Evolutionary conservation across 2,113 vertebrate species (phyloP).

Genomic region (Hypocryptadius cinnamomeus): DNA sequence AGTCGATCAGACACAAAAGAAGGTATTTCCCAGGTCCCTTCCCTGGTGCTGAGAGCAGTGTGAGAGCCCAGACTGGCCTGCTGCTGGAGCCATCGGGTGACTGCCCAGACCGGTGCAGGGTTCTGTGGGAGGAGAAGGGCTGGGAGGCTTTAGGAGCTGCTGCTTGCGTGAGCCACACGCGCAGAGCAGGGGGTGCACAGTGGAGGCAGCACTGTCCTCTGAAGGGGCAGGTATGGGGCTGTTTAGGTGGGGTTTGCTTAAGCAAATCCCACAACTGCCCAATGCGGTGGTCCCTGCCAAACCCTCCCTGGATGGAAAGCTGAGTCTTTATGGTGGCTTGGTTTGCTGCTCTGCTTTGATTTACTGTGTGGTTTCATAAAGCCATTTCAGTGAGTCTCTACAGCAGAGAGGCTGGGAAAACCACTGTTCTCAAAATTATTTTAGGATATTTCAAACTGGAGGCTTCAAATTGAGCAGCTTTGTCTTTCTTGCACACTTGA

Average conservation of each 20-base stretch:
- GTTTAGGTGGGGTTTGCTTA: fast-evolving
- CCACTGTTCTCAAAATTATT: neutral
- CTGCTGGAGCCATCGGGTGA: neutral
- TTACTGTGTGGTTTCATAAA: neutral
- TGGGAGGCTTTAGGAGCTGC: neutral
- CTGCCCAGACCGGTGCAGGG: neutral
- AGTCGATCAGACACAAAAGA: neutral
- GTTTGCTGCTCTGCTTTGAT: neutral
- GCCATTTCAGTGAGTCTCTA: neutral
- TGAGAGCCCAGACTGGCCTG: neutral
- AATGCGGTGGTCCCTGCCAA: fast-evolving
- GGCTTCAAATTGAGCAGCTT: neutral
- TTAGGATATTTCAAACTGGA: neutral
- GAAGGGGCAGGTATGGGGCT: neutral
- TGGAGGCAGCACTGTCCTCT: neutral
- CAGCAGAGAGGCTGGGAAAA: neutral
- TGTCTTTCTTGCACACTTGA: neutral
- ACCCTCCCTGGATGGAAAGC: neutral
- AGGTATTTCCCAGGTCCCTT: neutral
- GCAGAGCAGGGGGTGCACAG: neutral
- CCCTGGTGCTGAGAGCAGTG: neutral
- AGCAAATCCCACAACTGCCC: neutral
- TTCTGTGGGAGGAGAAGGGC: neutral
- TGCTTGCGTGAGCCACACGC: neutral
- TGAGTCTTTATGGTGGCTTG: neutral